phyloP scores from a whole-genome alignment of 2,797 vertebrate species.

The Bovichtus diacanthus region DNA sequence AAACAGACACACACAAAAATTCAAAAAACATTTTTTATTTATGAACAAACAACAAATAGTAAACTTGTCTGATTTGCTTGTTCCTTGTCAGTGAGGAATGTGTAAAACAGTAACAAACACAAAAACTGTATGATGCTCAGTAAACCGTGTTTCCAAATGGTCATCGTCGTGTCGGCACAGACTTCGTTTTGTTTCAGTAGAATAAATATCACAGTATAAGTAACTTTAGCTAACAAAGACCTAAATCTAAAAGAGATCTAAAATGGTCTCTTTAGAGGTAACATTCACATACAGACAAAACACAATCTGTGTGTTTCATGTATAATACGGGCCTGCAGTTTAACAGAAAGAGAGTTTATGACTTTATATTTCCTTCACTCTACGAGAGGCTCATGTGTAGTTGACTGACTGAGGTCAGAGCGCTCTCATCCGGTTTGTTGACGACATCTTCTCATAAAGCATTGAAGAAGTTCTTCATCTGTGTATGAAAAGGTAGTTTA shows the following conservation, averaged over 20 bases:
- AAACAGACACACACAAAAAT: neutral
- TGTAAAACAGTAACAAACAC: conserved; percentile 11
- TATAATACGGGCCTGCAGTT: conserved; percentile 1
- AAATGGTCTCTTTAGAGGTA: neutral
- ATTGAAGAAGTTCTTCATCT: conserved; percentile 81
- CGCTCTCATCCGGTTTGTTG: neutral
- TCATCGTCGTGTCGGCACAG: neutral
- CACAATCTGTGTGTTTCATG: neutral
- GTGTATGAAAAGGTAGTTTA: conserved; percentile 36
- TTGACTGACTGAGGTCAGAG: conserved; percentile 15
- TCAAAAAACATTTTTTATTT: conserved; percentile 21
- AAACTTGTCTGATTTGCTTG: neutral
- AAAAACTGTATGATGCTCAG: neutral
- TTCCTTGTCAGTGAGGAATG: conserved; percentile 3
- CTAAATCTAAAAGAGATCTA: neutral
- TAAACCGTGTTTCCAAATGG: neutral
- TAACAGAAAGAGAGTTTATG: conserved; percentile 4
- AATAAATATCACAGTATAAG: neutral
- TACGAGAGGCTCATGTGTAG: neutral
- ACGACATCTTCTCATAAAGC: conserved; percentile 61
- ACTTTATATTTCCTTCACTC: neutral
- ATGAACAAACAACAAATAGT: conserved; percentile 9
- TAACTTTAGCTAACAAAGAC: neutral
- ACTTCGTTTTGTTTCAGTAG: conserved; percentile 5
- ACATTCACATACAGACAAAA: conserved; percentile 2